A percentile compares a stretch with the other conserved stretches of the same genome.
Conservation (phyloP, 2,888 invertebrate genomes). For the Cantharis lateralis region DNA sequence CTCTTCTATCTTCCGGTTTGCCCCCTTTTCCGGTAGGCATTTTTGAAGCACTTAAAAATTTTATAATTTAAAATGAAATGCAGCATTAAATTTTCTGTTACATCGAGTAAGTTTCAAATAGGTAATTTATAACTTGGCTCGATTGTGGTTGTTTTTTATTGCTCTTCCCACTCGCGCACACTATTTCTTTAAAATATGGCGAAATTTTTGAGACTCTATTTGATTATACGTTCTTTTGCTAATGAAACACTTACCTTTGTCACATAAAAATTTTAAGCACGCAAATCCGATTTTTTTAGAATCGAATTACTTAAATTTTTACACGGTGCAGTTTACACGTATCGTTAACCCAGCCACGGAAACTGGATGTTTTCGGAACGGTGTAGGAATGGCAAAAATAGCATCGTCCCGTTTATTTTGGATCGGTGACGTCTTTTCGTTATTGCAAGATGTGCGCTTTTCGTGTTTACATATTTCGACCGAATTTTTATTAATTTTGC, state of each 20-base stretch:
- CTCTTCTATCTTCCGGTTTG: constrained; percentile 56
- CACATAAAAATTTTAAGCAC: neutral
- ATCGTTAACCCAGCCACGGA: constrained; percentile 2
- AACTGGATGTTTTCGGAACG: constrained; percentile 34
- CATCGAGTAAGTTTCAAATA: neutral
- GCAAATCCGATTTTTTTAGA: neutral
- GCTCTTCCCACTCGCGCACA: neutral
- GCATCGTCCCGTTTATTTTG: constrained; percentile 38
- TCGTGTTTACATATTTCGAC: neutral
- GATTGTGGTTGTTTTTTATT: neutral
- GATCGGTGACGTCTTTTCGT: constrained; percentile 39
- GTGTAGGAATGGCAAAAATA: constrained; percentile 24
- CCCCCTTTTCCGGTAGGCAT: constrained; percentile 64
- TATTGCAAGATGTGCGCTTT: constrained; percentile 1
- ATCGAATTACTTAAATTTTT: neutral
- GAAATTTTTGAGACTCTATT: neutral
- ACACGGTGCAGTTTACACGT: neutral
- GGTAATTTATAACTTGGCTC: constrained; percentile 2
- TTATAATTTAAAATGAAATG: neutral
- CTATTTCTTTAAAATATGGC: neutral
- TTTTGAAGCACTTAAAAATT: constrained; percentile 36
- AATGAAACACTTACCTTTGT: neutral
- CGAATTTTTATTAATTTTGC: neutral
- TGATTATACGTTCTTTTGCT: neutral
- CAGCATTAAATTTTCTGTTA: neutral